Conservation (phyloP, 2,113 vertebrate genomes). For the Gnathonemus echidnorhynchus region DNA sequence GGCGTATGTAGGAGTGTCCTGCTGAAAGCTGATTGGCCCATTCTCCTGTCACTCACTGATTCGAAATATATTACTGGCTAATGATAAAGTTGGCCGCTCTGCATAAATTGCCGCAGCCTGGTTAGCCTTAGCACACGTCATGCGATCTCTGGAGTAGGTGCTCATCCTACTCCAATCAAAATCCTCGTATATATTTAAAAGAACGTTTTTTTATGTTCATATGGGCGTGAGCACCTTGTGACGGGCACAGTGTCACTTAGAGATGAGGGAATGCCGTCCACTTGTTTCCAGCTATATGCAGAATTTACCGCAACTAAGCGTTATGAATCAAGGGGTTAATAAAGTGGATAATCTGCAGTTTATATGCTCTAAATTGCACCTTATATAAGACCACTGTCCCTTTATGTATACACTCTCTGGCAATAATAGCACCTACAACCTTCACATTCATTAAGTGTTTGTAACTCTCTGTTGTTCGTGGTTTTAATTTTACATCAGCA, state of each 20-base stretch:
- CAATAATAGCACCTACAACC: not conserved
- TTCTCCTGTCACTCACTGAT: not conserved
- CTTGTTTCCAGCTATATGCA: not conserved
- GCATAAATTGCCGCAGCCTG: not conserved
- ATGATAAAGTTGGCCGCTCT: not conserved
- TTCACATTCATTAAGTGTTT: not conserved
- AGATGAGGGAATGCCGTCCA: not conserved
- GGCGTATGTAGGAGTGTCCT: not conserved
- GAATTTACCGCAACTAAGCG: not conserved
- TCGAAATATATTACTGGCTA: not conserved
- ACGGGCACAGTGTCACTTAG: not conserved
- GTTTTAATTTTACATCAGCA: not conserved
- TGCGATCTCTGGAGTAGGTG: not conserved
- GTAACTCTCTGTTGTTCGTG: not conserved
- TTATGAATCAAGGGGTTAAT: not conserved
- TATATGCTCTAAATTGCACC: not conserved
- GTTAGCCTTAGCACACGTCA: not conserved
- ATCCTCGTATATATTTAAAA: not conserved
- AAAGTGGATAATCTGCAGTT: not conserved
- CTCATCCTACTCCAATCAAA: not conserved
- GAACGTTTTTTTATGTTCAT: not conserved
- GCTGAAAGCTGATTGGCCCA: not conserved
- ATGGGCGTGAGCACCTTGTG: not conserved
- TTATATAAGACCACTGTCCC: not conserved
- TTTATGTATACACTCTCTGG: not conserved